These are phyloP conservation scores for Microtus oregoni DNA, from an alignment of 2,113 vertebrate genomes.

Conservation along the genomic window DNA sequence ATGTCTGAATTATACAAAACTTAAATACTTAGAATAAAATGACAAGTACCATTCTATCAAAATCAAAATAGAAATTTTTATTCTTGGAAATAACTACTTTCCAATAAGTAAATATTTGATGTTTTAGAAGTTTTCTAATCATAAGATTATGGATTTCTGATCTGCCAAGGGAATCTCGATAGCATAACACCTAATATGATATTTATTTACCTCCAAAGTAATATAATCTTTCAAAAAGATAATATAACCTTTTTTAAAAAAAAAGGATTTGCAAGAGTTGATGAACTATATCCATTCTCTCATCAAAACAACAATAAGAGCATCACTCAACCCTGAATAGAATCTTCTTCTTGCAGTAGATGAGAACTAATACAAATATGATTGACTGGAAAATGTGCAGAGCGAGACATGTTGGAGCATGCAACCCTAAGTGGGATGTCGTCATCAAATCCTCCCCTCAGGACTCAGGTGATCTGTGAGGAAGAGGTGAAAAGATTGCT, in stretches of 20 bases:
- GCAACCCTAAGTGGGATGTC: neutral
- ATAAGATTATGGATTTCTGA: neutral
- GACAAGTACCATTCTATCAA: neutral
- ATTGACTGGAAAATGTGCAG: neutral
- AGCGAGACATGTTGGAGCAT: neutral
- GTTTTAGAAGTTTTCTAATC: constrained; percentile 11
- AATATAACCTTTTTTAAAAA: neutral
- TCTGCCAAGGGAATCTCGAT: constrained; percentile 23
- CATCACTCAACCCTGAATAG: neutral
- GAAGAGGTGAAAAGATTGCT: too few species aligned
- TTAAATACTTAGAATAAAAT: constrained; percentile 7
- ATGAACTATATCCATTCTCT: neutral
- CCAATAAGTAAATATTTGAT: neutral
- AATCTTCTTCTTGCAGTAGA: neutral
- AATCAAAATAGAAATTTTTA: constrained; percentile 15
- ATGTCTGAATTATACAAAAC: neutral
- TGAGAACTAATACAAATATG: too few species aligned
- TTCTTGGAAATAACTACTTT: neutral
- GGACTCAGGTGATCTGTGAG: too few species aligned
- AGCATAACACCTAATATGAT: neutral
- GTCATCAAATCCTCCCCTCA: neutral
- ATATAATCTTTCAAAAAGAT: neutral
- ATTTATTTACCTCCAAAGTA: neutral
- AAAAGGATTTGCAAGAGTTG: neutral
- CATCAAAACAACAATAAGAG: neutral